Evolutionary conservation across 1,140 invertebrate genomes (phyloP), one percentile per base, ranked within the genome.

Genomic region (Drosophila nikananu): DNA sequence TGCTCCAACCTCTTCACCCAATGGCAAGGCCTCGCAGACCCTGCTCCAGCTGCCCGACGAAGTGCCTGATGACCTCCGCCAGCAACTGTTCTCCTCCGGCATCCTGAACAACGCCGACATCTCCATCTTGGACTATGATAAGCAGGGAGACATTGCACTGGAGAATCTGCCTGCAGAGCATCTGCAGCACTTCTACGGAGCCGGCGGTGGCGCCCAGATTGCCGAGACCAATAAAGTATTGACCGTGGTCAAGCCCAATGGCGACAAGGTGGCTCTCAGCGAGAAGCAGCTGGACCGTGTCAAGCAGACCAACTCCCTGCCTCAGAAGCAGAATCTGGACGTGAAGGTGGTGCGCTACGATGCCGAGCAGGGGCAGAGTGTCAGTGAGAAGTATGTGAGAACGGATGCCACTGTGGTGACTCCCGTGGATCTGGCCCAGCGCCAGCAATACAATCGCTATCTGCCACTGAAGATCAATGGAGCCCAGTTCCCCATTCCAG

Each of bases 31-130:
- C 82, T 64, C 94, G 92, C 77, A 93, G 79, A 80, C 83, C 81
- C 91, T 94, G 21, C 93, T 95, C 44, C 94, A 96, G 91, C 93
- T 98, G 25, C 97, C 97, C 10, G 96, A 97, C 89, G 97, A 98
- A 94, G 97, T 98, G 9, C 97, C 97, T 2, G 97, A 97, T 61
- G 97, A 97, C 91, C 94, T 98, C 39, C 95, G 97, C 52, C 94
- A 97, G 89, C 97, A 97, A 83, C 93, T 97, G 0, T 86, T 97
- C n/a, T 96, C 96, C 46, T 97, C 97, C 0, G 97, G 97, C 42
- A 97, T 98, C 73, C 93, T 97, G 44, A 96, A 96, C 73, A 97
- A 97, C 84, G 97, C 97, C 27, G 96, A 97, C 81, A 97, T 97
- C 61, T 97, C 97, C 72, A 95, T 97, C 27, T 93, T 97, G 37